Base-by-base conservation (phyloP, 2,113 vertebrate genomes). In the Tenebrosternarchus preto region DNA sequence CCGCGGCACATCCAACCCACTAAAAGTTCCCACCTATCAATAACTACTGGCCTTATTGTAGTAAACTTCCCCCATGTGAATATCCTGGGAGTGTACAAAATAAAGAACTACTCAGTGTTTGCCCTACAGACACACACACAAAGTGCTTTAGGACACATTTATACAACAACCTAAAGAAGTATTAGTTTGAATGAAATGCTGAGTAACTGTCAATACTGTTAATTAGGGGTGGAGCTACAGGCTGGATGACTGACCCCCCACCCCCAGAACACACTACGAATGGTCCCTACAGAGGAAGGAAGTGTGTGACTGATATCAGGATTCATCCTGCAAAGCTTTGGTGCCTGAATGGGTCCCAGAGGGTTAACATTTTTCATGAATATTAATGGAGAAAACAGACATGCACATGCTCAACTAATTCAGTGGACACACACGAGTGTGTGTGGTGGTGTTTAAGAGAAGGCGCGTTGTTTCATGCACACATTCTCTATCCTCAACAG, bases 241-340 rank as follows among this genome's bases (percentile, higher is more conserved):
- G 25, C 31, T 33, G 24, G 68, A 24, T 83, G 73, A 83, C 76
- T 80, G 80, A 60, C 56, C 59, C 67, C 29, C 20, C 67, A 68
- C 82, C 78, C 60, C 15, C 25, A 15, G 63, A 66, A 77, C 56
- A 68, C 55, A 24, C 67, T 61, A 20, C 4, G 53, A 61, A 70
- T 69, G 43, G 63, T 84, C 79, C 74, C 83, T 69, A 68, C 17
- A 39, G 78, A 81, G 61, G 76, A 69, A 76, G 63, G 33, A 69
- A 74, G 69, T 73, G 69, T 55, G 63, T 36, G 80, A 80, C 82
- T 76, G 79, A 84, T 84, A 74, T 75, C 17, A 24, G 43, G 39
- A 50, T 64, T 1, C 57, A 74, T 29, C 43, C 56, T 50, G 39
- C 22, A 70, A 78, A 73, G 60, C 75, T 57, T 66, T 55, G 36